Evolutionary conservation across 1,140 invertebrate species (phyloP), one percentile per base, ranked within the genome.

Genomic region (Pemphigus obesinymphae): DNA sequence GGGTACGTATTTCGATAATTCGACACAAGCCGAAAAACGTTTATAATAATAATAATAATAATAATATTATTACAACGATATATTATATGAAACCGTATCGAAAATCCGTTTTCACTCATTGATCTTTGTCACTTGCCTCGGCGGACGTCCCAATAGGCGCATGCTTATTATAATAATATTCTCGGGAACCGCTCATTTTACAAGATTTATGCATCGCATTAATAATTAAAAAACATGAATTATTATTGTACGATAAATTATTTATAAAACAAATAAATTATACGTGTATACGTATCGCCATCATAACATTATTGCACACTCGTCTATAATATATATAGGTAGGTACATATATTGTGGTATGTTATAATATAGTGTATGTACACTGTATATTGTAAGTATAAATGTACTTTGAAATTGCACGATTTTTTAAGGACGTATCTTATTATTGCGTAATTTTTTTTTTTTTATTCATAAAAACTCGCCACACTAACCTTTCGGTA

Each of bases 211-310:
- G 6, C 5, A 17, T 23, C 15, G 20, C 61, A 34, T 63, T 63
- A 63, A 63, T 63, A 34, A 63, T 63, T 63, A 48, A 63, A 63
- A 63, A 63, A 63, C 31, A 34, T 63, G 31, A 63, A 34, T 63
- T 63, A 63, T 34, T 20, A 63, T 34, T 7, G 29, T n/a, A n/a
- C 58, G 61, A 63, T 63, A 63, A 63, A 34, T 63, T 34, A 63
- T 34, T n/a, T 17, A 10, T 17, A 63, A 63, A 63, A 63, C 61
- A 63, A 63, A 63, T 63, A 63, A 63, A 63, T 63, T 63, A 63
- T n/a, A 63, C 61, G 17, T 11, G 31, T 7, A 4, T 48, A 48
- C 8, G 31, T 63, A 34, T 34, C 17, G 61, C 31, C 29, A 20
- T 63, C 31, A 63, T 20, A 63, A 63, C 61, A 63, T 34, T 10